These are phyloP conservation scores for Gastrophysa polygoni DNA, from an alignment of 2,888 invertebrate genomes.

Conservation along the genomic window DNA sequence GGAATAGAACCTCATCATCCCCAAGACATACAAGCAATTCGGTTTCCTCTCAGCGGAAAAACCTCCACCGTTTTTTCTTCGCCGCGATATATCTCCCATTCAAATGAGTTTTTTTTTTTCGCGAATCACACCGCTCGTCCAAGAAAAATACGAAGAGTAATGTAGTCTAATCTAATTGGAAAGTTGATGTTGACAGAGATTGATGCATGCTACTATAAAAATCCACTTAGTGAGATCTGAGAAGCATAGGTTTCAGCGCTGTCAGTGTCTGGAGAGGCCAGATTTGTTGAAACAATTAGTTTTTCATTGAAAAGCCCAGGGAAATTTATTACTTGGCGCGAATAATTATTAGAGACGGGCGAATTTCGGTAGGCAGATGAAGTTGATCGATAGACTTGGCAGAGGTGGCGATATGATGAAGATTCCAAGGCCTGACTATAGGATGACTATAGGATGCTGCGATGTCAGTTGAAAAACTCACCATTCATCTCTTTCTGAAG, in stretches of 20 bases:
- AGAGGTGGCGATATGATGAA: neutral
- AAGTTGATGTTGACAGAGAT: constrained; percentile 38
- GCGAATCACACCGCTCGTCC: constrained; percentile 26
- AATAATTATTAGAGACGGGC: neutral
- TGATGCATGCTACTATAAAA: constrained; percentile 38
- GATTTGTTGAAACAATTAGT: constrained; percentile 20
- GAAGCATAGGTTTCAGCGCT: constrained; percentile 28
- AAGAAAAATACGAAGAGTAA: constrained; percentile 39
- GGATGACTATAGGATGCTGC: too few species aligned
- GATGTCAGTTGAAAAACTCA: too few species aligned
- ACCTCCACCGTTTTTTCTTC: neutral
- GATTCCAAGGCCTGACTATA: too few species aligned
- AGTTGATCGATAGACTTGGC: neutral
- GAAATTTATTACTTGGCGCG: neutral
- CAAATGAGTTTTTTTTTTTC: constrained; percentile 36
- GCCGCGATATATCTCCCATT: constrained; percentile 31
- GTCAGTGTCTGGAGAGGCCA: constrained; percentile 16
- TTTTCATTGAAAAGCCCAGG: constrained; percentile 6
- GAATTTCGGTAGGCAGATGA: neutral
- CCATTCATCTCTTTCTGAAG: too few species aligned
- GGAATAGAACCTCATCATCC: neutral
- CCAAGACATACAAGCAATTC: neutral
- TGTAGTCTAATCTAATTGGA: constrained; percentile 40
- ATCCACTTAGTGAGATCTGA: constrained; percentile 36
- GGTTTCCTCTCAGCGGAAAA: constrained; percentile 4